Base-by-base conservation (phyloP, 2,797 vertebrate genomes). In the Lepidocolaptes lacrymiger region DNA sequence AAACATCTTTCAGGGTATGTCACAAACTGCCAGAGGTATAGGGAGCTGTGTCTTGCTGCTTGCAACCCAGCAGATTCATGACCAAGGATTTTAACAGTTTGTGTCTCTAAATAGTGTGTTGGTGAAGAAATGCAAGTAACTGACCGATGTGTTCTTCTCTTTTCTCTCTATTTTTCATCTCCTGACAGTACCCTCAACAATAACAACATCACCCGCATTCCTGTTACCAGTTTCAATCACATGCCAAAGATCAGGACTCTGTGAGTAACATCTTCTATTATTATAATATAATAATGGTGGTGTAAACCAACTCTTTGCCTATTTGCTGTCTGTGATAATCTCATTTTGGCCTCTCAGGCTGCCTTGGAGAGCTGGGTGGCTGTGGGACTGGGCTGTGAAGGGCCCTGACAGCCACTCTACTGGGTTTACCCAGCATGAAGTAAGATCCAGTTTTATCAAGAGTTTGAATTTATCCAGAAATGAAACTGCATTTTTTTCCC, bases 161-260 rank as follows among this genome's bases (percentile, higher is more conserved):
- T 67, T 36, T 89, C 17, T 83, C 9, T 91, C 49, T 89, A 36
- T 96, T 52, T 95, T 71, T 72, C 51, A n/a, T 67, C 14, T 97
- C 76, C 69, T 94, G 41, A 32, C 97, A 99, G 99, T 95, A 99
- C 99, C 51, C 99, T 99, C 98, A 99, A 99, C 98, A 99, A 99
- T 96, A 99, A 99, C 98, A 99, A 99, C 98, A 99, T 99, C 97
- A 99, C 98, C 89, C 99, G 99, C 96, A 99, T 99, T 97, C 99
- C 99, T 14, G 98, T 99, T 94, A 99, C 99, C 97, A 99, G 99
- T 98, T 99, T 99, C 98, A 99, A 99, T 97, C 99, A 99, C 97
- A 99, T 99, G 99, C 99, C 99, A 46, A 99, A 99, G 98, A 98
- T 99, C 95, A 99, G 99, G 94, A 99, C 99, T 12, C 98, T 99